These are phyloP conservation scores for Neosilurus mollespiculum DNA, from an alignment of 2,797 vertebrate species.

Conservation along the genomic window DNA sequence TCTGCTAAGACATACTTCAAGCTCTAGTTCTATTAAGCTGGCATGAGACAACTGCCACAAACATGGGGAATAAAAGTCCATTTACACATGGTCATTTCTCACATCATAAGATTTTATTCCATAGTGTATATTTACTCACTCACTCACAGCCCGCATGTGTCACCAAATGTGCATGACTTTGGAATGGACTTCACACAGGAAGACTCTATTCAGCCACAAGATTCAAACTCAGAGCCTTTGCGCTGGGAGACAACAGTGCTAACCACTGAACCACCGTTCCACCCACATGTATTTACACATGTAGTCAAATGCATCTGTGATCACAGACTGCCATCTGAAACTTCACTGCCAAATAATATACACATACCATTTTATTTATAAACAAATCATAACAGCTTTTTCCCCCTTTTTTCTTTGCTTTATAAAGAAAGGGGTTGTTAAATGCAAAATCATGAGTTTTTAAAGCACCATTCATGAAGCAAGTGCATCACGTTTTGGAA, in stretches of 20 bases:
- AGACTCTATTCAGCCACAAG: no score
- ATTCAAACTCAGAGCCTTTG: no score
- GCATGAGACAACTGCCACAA: background rate
- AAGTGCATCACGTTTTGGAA: background rate
- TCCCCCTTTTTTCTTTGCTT: background rate
- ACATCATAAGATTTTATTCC: background rate
- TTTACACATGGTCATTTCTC: background rate
- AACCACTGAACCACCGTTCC: no score
- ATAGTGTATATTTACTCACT: no score
- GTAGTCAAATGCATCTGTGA: background rate
- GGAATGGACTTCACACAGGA: no score
- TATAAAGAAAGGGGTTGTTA: background rate
- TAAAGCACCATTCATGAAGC: no score
- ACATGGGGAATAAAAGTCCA: background rate
- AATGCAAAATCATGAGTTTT: background rate
- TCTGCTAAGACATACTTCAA: background rate
- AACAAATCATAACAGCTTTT: background rate
- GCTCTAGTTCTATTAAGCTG: background rate
- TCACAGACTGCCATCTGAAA: background rate
- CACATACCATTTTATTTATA: background rate
- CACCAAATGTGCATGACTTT: no score
- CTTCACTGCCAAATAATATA: background rate
- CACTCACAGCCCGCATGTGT: no score
- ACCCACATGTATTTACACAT: background rate
- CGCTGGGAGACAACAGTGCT: no score